Base-by-base conservation (phyloP, 2,113 vertebrate species). In the Equus quagga region DNA sequence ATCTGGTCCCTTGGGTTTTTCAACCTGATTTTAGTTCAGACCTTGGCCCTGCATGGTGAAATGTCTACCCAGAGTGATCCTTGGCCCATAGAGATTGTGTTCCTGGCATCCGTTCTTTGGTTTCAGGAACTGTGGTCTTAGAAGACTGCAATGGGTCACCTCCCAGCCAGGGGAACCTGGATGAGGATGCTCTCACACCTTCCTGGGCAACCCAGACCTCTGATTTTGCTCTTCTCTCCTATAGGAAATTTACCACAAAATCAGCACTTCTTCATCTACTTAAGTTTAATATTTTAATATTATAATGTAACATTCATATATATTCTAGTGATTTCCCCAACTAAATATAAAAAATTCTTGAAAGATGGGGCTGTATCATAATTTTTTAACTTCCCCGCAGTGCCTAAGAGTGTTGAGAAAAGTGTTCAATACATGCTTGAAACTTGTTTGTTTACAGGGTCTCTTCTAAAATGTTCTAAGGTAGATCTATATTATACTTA, bases 221-320 rank as follows among this genome's bases (percentile, higher is more conserved):
- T 82, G 8, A 75, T 81, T 83, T 87, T 26, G 87, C 80, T 91
- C 76, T 79, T 95, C 54, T 87, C 83, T 41, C 19, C 46, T 85
- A 8, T 54, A 56, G 18, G 28, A 75, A 73, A 73, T 73, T 58
- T 67, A 49, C 17, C 13, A 14, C 69, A 87, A 91, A 70, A 46
- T 58, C 19, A 92, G 51, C 8, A 62, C 12, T 76, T 36, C 51
- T 92, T 69, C 4, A 94, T 28, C 83, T 84, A 44, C 17, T n/a
- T 70, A 78, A 90, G 46, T 60, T 81, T 79, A 85, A 49, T 92
- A 79, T 51, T 91, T 94, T 88, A 82, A 44, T 94, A 67, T 51
- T 91, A 41, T 46, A 14, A 15, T 83, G 51, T n/a, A 64, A 82
- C 11, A 78, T 70, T 96, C 41, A 24, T 64, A 9, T 83, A 24